Conservation (phyloP, 1,140 invertebrate genomes). For the Ptiloglossa arizonensis region DNA sequence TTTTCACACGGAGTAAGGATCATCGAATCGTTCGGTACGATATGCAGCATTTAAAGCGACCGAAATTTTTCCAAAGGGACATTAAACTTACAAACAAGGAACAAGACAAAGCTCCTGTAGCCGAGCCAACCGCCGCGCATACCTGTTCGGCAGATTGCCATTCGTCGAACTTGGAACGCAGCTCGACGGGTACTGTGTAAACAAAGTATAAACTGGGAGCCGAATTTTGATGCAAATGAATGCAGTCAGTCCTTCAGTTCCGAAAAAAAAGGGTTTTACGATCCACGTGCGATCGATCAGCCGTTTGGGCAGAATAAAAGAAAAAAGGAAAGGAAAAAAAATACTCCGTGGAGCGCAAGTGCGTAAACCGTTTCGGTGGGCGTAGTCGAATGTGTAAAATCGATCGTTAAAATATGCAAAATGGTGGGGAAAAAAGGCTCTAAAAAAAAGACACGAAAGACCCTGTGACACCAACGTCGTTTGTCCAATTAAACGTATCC, state of each 20-base stretch:
- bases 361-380: not conserved
- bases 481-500: slow-evolving; percentile 73
- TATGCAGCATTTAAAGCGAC: no score
- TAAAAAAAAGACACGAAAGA: not conserved
- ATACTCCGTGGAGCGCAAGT: not conserved
- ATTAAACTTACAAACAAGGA: no score
- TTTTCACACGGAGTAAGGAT: no score
- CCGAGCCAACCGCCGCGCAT: slow-evolving; percentile 34
- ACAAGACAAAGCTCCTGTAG: slow-evolving; percentile 29
- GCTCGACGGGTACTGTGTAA: not conserved
- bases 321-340: no score
- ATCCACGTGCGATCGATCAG: slow-evolving; percentile 10
- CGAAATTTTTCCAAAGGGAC: no score
- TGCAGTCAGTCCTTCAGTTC: no score
- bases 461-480: slow-evolving; percentile 31
- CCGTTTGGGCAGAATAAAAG: not conserved
- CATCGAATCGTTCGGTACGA: no score
- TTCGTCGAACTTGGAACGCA: not conserved
- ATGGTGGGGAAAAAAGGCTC: not conserved
- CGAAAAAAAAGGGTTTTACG: not conserved
- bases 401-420: slow-evolving; percentile 2
- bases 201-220: slow-evolving; percentile 3
- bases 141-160: slow-evolving; percentile 51
- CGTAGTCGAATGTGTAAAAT: not conserved
- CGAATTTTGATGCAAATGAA: slow-evolving; percentile 23